These are phyloP conservation scores for Camponotus floridanus DNA, from an alignment of 1,140 invertebrate species.

Conservation along the genomic window DNA sequence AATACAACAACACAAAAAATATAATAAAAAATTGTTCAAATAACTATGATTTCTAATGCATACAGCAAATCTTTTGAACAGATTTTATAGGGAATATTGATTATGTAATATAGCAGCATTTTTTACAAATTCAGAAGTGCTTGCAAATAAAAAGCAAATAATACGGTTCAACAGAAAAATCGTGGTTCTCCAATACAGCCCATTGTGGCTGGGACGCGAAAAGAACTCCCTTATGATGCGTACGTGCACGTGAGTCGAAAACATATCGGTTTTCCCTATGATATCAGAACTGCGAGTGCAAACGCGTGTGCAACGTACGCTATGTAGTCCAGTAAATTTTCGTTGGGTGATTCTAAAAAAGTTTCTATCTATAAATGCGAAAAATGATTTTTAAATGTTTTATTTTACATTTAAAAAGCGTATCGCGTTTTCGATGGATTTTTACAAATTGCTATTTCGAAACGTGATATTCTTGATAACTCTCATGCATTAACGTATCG, in stretches of 20 bases:
- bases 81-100: neutral
- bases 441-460: neutral
- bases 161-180: constrained; percentile 44
- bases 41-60: neutral
- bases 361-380: constrained; percentile 19
- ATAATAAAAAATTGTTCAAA: constrained; percentile 3
- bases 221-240: constrained; percentile 54
- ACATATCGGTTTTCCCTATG: constrained; percentile 31
- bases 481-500: constrained; percentile 16
- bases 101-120: neutral
- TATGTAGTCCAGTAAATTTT: constrained; percentile 39
- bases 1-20: too few relatives aligned
- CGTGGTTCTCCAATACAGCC: constrained; percentile 35
- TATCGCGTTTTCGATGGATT: neutral
- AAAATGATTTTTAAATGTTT: constrained; percentile 27
- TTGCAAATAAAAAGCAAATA: constrained; percentile 42
- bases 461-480: neutral
- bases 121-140: constrained; percentile 34
- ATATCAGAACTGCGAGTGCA: constrained; percentile 25
- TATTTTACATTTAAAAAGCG: neutral
- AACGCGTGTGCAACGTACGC: constrained; percentile 27
- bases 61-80: neutral
- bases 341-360: constrained; percentile 13
- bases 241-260: constrained; percentile 50
- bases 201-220: constrained; percentile 37